A percentile compares a stretch with the other conserved stretches of the same genome.
Evolutionary conservation across 2,797 vertebrate genomes (phyloP).

Genomic region (Pelodytes ibericus): DNA sequence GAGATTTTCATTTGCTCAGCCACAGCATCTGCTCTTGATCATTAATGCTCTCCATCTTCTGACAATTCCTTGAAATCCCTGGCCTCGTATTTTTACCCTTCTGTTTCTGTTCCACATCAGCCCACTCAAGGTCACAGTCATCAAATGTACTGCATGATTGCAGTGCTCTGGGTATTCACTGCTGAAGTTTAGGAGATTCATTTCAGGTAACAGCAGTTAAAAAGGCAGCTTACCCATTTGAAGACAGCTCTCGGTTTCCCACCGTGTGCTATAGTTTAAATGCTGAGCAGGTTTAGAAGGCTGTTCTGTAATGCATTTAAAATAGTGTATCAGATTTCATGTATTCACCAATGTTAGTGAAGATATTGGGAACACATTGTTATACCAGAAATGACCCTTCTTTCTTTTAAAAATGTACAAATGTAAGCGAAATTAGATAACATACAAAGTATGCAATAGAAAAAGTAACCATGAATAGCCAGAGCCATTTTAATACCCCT

Average conservation of each 20-base stretch:
- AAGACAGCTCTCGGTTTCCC: background rate
- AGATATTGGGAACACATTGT: no score
- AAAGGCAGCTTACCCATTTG: background rate
- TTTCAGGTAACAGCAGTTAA: constrained; percentile 7
- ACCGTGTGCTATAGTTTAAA: background rate
- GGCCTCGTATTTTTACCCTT: background rate
- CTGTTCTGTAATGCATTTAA: background rate
- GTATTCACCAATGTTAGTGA: no score
- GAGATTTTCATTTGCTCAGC: constrained; percentile 12
- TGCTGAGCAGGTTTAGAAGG: background rate
- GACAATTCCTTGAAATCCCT: constrained; percentile 23
- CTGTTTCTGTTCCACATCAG: constrained; percentile 20
- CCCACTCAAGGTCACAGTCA: constrained; percentile 11
- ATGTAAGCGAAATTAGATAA: no score
- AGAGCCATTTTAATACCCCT: no score
- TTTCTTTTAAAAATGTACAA: no score
- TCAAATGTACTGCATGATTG: constrained; percentile 5
- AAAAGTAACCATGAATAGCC: no score
- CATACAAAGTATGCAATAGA: no score
- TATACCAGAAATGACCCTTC: no score
- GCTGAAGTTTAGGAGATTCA: constrained; percentile 17
- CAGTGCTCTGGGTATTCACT: background rate
- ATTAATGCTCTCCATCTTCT: constrained; percentile 20
- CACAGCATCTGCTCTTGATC: constrained; percentile 36
- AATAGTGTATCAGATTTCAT: background rate